Percentiles rank a stretch among this genome's conserved stretches.
Conservation (phyloP, 92 coral and sea anemone species). For the Siderastrea siderea region DNA sequence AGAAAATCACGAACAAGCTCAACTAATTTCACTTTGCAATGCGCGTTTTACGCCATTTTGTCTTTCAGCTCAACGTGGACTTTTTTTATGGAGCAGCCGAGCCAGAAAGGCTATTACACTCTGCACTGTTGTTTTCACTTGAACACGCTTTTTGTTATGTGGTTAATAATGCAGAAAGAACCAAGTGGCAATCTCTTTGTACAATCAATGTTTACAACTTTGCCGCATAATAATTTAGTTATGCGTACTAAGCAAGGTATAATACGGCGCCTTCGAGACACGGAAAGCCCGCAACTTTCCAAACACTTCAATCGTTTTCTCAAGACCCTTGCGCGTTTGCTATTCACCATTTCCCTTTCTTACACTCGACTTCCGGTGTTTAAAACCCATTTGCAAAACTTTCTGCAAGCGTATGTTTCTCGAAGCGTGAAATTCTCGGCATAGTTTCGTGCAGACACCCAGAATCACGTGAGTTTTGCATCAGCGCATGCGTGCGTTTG, state of each 20-base stretch:
- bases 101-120: slow-evolving; percentile 17
- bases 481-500: slow-evolving; percentile 68
- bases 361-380: slow-evolving; percentile 79
- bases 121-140: slow-evolving; percentile 38
- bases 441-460: slow-evolving; percentile 76
- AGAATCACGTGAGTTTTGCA: slow-evolving; percentile 71
- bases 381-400: slow-evolving; percentile 60
- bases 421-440: slow-evolving; percentile 72
- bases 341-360: slow-evolving; percentile 46
- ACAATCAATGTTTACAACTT: slow-evolving; percentile 69
- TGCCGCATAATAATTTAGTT: slow-evolving; percentile 62
- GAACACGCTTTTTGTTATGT: slow-evolving; percentile 70
- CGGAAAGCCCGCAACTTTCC: slow-evolving; percentile 17
- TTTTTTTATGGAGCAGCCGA: background rate
- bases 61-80: background rate
- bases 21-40: background rate
- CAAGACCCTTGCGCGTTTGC: background rate
- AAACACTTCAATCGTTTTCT: background rate
- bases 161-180: slow-evolving; percentile 63
- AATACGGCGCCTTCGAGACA: slow-evolving; percentile 1
- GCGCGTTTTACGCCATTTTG: background rate
- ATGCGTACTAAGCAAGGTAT: slow-evolving; percentile 32
- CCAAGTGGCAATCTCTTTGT: slow-evolving; percentile 54
- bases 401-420: slow-evolving; percentile 23
- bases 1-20: background rate